A percentile compares a stretch with the other conserved stretches of the same genome.
These are phyloP conservation scores for Myopa testacea DNA, from an alignment of 2,888 invertebrate genomes.

Conservation along the genomic window DNA sequence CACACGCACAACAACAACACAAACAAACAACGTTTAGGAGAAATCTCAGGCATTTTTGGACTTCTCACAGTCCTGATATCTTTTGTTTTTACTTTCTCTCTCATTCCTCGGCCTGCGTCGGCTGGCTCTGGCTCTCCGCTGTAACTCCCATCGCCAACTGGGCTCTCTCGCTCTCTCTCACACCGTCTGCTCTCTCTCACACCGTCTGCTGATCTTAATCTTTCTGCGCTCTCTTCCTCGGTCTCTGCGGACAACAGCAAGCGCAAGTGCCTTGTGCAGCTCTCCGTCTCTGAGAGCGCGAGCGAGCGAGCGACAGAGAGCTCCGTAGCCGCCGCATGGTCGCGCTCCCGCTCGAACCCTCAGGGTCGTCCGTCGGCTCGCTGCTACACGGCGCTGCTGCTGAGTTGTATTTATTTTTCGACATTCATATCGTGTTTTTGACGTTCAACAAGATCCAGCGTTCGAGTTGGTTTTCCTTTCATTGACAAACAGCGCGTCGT, in stretches of 20 bases:
- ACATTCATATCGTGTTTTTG: conserved; percentile 32
- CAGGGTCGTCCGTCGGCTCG: background rate
- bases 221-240: background rate
- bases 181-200: background rate
- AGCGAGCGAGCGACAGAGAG: background rate
- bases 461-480: conserved; percentile 67
- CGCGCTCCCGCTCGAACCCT: background rate
- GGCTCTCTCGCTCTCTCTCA: background rate
- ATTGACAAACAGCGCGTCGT: conserved; percentile 64
- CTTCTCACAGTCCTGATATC: background rate
- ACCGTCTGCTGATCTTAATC: background rate
- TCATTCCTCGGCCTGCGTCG: background rate
- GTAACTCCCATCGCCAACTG: background rate
- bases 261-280: background rate
- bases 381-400: background rate
- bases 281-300: background rate
- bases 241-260: background rate
- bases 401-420: conserved; percentile 10
- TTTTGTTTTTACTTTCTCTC: conserved; percentile 27
- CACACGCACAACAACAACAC: background rate
- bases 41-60: background rate
- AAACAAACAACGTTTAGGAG: background rate
- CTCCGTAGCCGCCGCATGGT: background rate
- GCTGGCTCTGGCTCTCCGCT: background rate
- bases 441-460: conserved; percentile 64